Evolutionary conservation across 2,888 invertebrate species (phyloP).

Genomic region (Oeneis ivallda): DNA sequence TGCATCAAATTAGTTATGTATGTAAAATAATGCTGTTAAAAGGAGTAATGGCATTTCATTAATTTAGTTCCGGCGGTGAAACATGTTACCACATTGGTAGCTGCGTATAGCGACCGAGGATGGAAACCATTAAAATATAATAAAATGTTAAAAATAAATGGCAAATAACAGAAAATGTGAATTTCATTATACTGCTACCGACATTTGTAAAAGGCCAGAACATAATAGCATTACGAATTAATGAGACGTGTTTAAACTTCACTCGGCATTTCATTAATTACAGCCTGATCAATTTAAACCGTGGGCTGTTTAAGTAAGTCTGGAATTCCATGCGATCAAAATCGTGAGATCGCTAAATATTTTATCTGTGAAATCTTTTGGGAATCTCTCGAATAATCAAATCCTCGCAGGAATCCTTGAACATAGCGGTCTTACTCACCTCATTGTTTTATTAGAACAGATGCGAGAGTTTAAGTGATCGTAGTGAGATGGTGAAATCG

Average conservation of each 20-base stretch:
- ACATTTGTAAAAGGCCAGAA: conserved; percentile 50
- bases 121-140: conserved; percentile 35
- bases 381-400: conserved; percentile 10
- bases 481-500: conserved; percentile 68
- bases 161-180: conserved; percentile 43
- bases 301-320: conserved; percentile 38
- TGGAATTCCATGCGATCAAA: conserved; percentile 25
- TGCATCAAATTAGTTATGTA: conserved; percentile 42
- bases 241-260: conserved; percentile 57
- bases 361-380: conserved; percentile 18
- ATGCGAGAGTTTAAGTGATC: conserved; percentile 62
- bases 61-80: conserved; percentile 42
- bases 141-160: conserved; percentile 43
- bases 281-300: conserved; percentile 49
- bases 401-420: conserved; percentile 18
- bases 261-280: conserved; percentile 60
- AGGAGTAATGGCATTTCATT: conserved; percentile 43
- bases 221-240: conserved; percentile 56
- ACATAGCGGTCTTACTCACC: conserved; percentile 17
- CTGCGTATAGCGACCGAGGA: conserved; percentile 31
- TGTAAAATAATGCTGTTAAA: conserved; percentile 44
- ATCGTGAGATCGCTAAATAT: conserved; percentile 21
- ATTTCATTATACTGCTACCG: conserved; percentile 47
- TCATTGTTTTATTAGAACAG: conserved; percentile 45
- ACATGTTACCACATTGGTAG: conserved; percentile 41